Conservation (phyloP, 1,140 invertebrate species). For the Stegodyphus dumicola region DNA sequence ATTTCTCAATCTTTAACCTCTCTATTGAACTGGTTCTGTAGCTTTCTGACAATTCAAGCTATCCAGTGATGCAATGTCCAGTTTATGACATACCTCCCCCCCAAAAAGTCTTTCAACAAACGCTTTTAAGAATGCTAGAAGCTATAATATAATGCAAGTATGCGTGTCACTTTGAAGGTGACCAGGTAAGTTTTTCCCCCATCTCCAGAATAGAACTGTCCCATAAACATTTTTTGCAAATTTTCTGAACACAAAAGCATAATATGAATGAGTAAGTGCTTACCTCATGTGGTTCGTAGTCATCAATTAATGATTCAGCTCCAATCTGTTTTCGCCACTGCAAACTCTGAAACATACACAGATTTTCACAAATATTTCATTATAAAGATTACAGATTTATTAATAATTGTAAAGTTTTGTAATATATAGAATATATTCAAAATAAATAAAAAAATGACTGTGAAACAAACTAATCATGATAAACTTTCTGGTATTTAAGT, state of each 20-base stretch:
- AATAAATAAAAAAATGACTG: too few species aligned
- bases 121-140: neutral
- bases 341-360: slow-evolving; percentile 73
- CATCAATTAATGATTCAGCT: slow-evolving; percentile 75
- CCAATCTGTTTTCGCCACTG: slow-evolving; percentile 83
- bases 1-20: too few species aligned
- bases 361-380: too few species aligned
- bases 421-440: too few species aligned
- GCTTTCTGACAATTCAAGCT: too few species aligned
- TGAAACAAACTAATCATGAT: too few species aligned
- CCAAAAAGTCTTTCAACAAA: neutral
- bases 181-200: neutral
- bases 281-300: slow-evolving; percentile 79
- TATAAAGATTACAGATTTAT: too few species aligned
- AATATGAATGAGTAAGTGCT: neutral
- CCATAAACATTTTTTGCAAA: neutral
- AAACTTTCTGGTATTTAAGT: too few species aligned
- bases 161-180: neutral
- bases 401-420: too few species aligned
- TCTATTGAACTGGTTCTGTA: too few species aligned
- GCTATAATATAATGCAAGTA: neutral
- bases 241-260: neutral
- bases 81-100: too few species aligned
- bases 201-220: neutral
- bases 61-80: too few species aligned